phyloP scores from a whole-genome alignment of 2,888 invertebrate genomes.

The Brenthis daphne region DNA sequence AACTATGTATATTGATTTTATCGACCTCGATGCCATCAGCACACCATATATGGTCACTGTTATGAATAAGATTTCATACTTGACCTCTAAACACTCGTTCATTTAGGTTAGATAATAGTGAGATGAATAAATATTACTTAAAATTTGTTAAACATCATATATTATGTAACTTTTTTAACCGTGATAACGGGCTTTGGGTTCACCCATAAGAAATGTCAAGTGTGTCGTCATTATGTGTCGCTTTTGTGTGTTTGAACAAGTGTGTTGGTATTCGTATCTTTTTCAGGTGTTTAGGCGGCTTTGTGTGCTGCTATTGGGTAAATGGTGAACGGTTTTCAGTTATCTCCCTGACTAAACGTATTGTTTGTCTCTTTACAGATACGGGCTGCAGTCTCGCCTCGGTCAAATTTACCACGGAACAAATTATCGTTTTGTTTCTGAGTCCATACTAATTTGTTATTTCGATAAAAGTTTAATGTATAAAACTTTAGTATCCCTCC shows the following conservation, averaged over 20 bases:
- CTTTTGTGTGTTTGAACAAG: conserved; percentile 60
- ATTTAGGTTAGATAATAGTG: conserved; percentile 8
- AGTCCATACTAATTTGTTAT: background rate
- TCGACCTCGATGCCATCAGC: conserved; percentile 14
- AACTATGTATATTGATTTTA: conserved; percentile 16
- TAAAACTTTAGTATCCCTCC: background rate
- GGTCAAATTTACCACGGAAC: conserved; percentile 20
- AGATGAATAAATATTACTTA: background rate
- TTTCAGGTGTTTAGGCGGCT: conserved; percentile 64
- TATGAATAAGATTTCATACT: conserved; percentile 9
- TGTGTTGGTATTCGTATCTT: conserved; percentile 56
- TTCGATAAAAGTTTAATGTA: background rate
- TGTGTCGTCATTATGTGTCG: conserved; percentile 46
- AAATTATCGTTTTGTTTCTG: conserved; percentile 24
- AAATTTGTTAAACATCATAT: background rate
- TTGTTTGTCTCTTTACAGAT: conserved; percentile 77
- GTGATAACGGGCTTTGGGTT: conserved; percentile 20
- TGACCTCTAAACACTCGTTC: conserved; percentile 14
- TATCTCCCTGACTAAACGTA: conserved; percentile 61
- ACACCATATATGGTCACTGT: conserved; percentile 11
- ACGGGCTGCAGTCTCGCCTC: conserved; percentile 56
- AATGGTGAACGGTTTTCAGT: conserved; percentile 63
- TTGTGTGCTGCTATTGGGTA: conserved; percentile 61
- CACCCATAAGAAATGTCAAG: conserved; percentile 23
- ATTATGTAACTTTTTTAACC: conserved; percentile 13